phyloP scores from a whole-genome alignment of 2,888 invertebrate species.

The Sisyra terminalis region DNA sequence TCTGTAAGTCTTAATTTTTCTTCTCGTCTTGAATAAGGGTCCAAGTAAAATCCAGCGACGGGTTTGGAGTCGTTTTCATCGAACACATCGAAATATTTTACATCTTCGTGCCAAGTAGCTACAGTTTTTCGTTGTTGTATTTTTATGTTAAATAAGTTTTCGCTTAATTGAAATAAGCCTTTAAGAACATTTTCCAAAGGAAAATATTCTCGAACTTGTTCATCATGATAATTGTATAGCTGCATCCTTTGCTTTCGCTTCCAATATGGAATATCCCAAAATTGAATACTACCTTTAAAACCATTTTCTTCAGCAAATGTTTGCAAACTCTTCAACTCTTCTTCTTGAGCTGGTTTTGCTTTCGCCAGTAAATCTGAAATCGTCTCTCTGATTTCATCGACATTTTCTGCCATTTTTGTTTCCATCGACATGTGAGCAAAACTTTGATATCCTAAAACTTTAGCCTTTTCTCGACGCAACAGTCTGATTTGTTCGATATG shows the following conservation, averaged over 20 bases:
- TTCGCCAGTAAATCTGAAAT: slow-evolving; percentile 47
- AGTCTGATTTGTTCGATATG: slow-evolving; percentile 63
- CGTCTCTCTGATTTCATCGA: slow-evolving; percentile 55
- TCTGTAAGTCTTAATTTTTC: slow-evolving; percentile 42
- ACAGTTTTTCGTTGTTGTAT: slow-evolving; percentile 48
- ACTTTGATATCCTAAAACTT: slow-evolving; percentile 57
- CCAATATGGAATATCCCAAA: slow-evolving; percentile 85
- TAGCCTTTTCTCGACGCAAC: slow-evolving; percentile 51
- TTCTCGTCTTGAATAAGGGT: slow-evolving; percentile 55
- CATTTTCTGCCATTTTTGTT: slow-evolving; percentile 78
- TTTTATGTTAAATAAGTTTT: slow-evolving; percentile 60
- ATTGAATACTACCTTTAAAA: slow-evolving; percentile 45
- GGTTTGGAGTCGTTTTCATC: slow-evolving; percentile 45
- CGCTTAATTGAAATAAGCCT: slow-evolving; percentile 59
- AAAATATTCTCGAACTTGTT: slow-evolving; percentile 62
- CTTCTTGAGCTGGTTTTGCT: slow-evolving; percentile 57
- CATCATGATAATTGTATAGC: slow-evolving; percentile 51
- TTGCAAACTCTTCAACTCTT: slow-evolving; percentile 53
- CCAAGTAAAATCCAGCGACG: slow-evolving; percentile 72
- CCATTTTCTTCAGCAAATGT: slow-evolving; percentile 48
- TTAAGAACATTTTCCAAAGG: slow-evolving; percentile 64
- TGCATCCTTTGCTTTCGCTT: slow-evolving; percentile 53
- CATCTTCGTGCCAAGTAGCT: slow-evolving; percentile 74
- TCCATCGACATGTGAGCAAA: slow-evolving; percentile 82
- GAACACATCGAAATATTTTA: slow-evolving; percentile 64